phyloP scores from a whole-genome alignment of 2,797 vertebrate genomes.

The Anas georgica region DNA sequence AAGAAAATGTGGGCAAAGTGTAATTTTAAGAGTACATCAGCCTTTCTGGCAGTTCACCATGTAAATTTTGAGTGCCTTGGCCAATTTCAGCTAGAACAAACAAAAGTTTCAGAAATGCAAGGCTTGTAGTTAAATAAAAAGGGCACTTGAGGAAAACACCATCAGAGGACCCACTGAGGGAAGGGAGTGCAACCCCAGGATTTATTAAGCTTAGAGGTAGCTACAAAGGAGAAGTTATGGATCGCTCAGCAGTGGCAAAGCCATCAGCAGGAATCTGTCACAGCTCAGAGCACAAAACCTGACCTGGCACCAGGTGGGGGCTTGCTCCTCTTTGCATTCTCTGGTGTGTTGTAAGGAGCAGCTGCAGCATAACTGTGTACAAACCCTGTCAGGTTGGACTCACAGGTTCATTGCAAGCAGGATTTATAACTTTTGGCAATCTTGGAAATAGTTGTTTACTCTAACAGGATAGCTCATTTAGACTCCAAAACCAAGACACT shows the following conservation, averaged over 20 bases:
- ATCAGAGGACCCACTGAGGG: neutral
- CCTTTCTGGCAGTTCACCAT: neutral
- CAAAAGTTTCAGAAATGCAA: neutral
- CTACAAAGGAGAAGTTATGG: neutral
- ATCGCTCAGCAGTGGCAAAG: neutral
- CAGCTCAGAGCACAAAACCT: neutral
- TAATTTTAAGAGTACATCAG: neutral
- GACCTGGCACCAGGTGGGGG: neutral
- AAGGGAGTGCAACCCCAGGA: neutral
- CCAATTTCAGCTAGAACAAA: neutral
- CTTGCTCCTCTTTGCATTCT: rapidly evolving
- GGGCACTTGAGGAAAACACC: neutral
- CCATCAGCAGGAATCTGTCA: neutral
- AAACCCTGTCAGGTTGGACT: neutral
- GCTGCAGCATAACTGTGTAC: neutral
- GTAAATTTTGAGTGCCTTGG: neutral
- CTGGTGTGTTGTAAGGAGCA: neutral
- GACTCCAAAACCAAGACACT: neutral
- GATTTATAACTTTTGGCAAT: neutral
- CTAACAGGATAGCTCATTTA: neutral
- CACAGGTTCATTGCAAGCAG: neutral
- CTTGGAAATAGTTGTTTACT: neutral
- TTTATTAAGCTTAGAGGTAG: neutral
- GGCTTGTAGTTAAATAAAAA: neutral
- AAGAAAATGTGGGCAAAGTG: neutral